Conservation (phyloP, 2,113 vertebrate species). For the Raja brachyura region DNA sequence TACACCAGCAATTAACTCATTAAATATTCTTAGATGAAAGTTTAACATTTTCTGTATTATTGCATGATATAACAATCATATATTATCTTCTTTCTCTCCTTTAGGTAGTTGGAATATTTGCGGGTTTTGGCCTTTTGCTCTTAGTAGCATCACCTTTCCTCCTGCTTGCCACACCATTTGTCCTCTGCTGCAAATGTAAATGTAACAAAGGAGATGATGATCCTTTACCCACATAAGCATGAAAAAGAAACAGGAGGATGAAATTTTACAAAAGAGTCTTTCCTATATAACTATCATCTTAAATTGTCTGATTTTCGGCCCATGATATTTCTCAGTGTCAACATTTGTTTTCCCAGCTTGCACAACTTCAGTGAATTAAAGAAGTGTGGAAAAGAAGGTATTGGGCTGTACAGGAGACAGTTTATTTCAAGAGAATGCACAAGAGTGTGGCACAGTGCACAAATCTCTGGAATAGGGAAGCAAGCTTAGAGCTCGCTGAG, state of each 20-base stretch:
- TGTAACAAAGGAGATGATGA: constrained; percentile 96
- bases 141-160: constrained; percentile 93
- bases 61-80: not conserved
- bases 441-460: not conserved
- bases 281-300: constrained; percentile 39
- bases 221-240: constrained; percentile 79
- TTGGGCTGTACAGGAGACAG: not conserved
- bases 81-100: not conserved
- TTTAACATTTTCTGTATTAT: not conserved
- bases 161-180: constrained; percentile 88
- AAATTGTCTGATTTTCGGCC: constrained; percentile 57
- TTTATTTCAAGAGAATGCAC: not conserved
- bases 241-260: not conserved
- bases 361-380: not conserved
- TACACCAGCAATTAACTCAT: not conserved
- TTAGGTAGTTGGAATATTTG: constrained; percentile 95
- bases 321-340: constrained; percentile 50
- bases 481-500: not conserved
- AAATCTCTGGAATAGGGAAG: not conserved
- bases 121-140: constrained; percentile 89
- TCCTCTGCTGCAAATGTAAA: constrained; percentile 97
- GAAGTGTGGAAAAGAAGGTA: not conserved
- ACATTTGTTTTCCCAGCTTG: not conserved
- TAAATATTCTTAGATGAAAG: constrained; percentile 36
- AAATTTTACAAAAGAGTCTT: not conserved